Base-by-base conservation (phyloP, 2,888 invertebrate genomes). In the Dioctria rufipes region DNA sequence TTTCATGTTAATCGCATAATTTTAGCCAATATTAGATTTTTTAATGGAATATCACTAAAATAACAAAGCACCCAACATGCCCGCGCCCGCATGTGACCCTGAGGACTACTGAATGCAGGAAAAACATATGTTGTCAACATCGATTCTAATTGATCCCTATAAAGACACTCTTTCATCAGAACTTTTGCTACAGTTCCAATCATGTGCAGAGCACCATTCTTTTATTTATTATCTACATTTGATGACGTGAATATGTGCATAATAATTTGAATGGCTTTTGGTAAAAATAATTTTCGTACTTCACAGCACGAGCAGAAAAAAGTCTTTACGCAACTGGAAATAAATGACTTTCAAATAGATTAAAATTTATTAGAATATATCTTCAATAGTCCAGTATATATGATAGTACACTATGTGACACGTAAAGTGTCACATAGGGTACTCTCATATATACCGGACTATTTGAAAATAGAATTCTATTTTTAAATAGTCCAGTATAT, bases 201-300 rank as follows among this genome's bases (percentile, higher is more conserved):
- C 96, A 99, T 98, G 88, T 99, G 98, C 25, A 99, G 90, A 5
- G 98, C 98, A n/a, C 99, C 99, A 89, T 99, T 99, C 87, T 96
- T 95, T 87, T 97, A 96, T 81, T 94, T 91, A 8, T 94, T 92
- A 85, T 93, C 92, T 5, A 93, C 91, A 85, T 90, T 92, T 80
- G 92, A 91, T 81, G 92, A 91, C 82, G 92, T 93, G 78, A 95
- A 90, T 39, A 89, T 86, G 90, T 95, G 94, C 91, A 98, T 94
- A 84, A 97, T 94, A 85, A 98, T 94, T 80, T 94, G 93, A 95
- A 99, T 96, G 0, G 98, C 95, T 86, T 96, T 95, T 85, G 95
- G 95, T 78, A 99, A 90, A 92, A 99, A 95, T 84, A 97, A 97
- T 90, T 98, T 98, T 81, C 99, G 92, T 88, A 97, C 98, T 86